These are phyloP conservation scores for Manacus vitellinus DNA, from an alignment of 2,113 vertebrate species.

Conservation along the genomic window DNA sequence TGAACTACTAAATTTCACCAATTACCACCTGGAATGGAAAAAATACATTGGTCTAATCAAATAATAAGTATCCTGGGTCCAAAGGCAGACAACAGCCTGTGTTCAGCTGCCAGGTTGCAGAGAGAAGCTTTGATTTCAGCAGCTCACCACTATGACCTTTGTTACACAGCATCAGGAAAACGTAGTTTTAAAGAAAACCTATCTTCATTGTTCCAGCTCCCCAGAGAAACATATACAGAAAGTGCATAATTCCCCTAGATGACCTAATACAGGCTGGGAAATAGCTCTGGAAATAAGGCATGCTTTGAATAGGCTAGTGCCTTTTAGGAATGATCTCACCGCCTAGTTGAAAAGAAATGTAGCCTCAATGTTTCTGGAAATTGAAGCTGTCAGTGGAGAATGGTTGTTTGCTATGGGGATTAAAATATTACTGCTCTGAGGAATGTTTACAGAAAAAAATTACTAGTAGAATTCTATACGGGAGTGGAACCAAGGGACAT, in stretches of 20 bases:
- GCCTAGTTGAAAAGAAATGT: not conserved
- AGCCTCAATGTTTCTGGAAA: not conserved
- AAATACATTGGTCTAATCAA: not conserved
- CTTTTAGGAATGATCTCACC: slow-evolving; percentile 22
- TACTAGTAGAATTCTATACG: not conserved
- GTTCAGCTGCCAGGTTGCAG: not conserved
- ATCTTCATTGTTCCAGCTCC: not conserved
- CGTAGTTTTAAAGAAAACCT: not conserved
- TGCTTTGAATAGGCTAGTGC: not conserved
- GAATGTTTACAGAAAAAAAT: not conserved
- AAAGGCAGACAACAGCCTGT: not conserved
- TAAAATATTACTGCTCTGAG: not conserved
- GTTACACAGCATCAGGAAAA: not conserved
- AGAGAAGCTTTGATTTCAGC: not conserved
- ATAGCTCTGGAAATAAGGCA: not conserved
- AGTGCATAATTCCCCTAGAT: not conserved
- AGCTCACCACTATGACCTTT: not conserved
- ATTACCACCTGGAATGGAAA: not conserved
- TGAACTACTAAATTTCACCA: not conserved
- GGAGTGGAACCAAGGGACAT: not conserved
- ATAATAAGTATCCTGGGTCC: not conserved
- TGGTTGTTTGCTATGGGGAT: not conserved
- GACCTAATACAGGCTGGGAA: not conserved
- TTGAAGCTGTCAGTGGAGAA: not conserved
- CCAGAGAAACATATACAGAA: not conserved